phyloP scores from a whole-genome alignment of 2,113 vertebrate species.

The Oceanites oceanicus region DNA sequence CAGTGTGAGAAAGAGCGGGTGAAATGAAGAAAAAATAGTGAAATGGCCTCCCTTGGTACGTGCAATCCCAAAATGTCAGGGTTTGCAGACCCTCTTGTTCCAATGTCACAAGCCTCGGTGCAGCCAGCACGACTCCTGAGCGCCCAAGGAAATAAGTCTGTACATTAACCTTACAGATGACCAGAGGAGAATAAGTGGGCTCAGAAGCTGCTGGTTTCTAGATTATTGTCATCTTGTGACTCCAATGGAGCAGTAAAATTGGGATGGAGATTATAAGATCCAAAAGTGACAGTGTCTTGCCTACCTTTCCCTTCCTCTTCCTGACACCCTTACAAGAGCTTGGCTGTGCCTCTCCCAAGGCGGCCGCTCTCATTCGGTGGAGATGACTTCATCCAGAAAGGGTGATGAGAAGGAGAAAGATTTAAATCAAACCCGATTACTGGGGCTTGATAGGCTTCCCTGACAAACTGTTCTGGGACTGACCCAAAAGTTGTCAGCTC shows the following conservation, averaged over 20 bases:
- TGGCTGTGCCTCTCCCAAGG: background rate
- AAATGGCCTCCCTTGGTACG: background rate
- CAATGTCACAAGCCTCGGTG: background rate
- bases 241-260: background rate
- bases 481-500: slow-evolving; percentile 31
- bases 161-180: background rate
- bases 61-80: background rate
- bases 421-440: slow-evolving; percentile 46
- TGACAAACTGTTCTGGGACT: slow-evolving; percentile 32
- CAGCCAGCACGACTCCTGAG: background rate
- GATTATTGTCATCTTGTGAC: background rate
- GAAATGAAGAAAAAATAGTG: background rate
- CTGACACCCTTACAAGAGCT: background rate
- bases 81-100: background rate
- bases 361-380: background rate
- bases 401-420: slow-evolving; percentile 46
- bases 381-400: slow-evolving; percentile 40
- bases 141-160: background rate
- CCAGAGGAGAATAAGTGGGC: background rate
- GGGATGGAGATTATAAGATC: background rate
- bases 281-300: background rate
- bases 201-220: background rate
- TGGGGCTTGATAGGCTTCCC: slow-evolving; percentile 12
- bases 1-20: background rate
- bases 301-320: background rate